Conservation (phyloP, 2,113 vertebrate genomes). For the Chauna torquata region DNA sequence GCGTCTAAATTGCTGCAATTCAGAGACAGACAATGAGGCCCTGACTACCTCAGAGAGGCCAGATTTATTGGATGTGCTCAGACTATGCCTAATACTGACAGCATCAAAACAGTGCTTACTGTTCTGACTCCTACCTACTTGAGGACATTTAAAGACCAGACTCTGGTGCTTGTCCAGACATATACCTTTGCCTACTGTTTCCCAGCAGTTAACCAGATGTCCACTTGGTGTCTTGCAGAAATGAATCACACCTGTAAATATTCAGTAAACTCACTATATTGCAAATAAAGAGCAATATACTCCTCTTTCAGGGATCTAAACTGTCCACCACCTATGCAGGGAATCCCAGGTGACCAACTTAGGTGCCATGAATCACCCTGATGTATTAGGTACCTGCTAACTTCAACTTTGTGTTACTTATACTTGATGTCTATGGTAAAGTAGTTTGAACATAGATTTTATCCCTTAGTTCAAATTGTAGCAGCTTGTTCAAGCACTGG, state of each 20-base stretch:
- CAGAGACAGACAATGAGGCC: slow-evolving; percentile 27
- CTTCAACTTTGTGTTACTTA: not conserved
- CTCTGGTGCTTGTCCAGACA: slow-evolving; percentile 21
- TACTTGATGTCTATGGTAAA: not conserved
- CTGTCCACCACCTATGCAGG: not conserved
- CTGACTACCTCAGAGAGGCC: slow-evolving; percentile 19
- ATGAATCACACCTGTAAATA: slow-evolving; percentile 15
- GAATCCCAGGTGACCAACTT: not conserved
- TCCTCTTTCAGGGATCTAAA: not conserved
- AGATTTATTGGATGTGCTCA: slow-evolving; percentile 38
- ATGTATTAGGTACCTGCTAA: not conserved
- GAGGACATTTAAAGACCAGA: slow-evolving; percentile 25
- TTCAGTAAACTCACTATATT: not conserved
- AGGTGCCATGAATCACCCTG: not conserved
- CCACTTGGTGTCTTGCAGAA: slow-evolving; percentile 41
- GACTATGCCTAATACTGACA: slow-evolving; percentile 5
- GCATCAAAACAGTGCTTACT: slow-evolving; percentile 45
- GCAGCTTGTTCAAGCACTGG: not conserved
- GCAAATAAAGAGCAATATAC: not conserved
- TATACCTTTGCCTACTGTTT: slow-evolving; percentile 23
- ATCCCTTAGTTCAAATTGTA: not conserved
- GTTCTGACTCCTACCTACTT: slow-evolving; percentile 48
- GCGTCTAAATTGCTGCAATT: slow-evolving; percentile 9
- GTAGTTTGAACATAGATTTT: not conserved
- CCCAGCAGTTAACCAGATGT: slow-evolving; percentile 32